Conservation (phyloP, 2,113 vertebrate genomes). For the Ploceus nigricollis region DNA sequence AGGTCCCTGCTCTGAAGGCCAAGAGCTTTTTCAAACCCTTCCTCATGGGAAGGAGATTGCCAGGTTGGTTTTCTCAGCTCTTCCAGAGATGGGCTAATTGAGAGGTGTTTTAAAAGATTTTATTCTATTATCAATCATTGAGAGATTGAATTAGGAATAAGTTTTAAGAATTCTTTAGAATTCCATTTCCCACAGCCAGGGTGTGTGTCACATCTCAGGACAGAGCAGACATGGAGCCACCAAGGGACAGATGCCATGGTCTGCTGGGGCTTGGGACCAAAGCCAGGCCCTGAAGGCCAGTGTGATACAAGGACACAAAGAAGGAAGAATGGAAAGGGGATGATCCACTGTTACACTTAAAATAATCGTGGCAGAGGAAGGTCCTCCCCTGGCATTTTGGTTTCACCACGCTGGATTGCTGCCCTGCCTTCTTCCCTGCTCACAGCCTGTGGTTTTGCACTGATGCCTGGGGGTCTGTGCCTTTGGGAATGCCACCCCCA, state of each 20-base stretch:
- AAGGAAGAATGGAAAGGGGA: background rate
- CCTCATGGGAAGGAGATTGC: background rate
- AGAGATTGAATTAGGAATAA: background rate
- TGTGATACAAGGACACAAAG: background rate
- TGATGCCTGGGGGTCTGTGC: background rate
- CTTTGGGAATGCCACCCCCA: background rate
- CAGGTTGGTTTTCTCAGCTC: background rate
- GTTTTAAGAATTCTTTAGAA: background rate
- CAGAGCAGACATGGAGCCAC: background rate
- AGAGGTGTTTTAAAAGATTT: background rate
- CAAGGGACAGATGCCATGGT: background rate
- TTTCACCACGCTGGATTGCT: rapidly evolving
- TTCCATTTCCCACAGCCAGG: background rate
- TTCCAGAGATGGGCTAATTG: background rate
- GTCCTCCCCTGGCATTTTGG: background rate
- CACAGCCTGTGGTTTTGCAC: background rate
- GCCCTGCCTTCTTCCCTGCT: background rate
- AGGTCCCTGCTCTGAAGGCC: background rate
- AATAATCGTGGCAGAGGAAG: background rate
- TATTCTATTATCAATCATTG: background rate
- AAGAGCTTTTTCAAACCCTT: background rate
- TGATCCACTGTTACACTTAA: background rate
- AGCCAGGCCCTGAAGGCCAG: background rate
- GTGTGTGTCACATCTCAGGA: background rate
- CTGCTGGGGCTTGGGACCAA: background rate